phyloP scores from a whole-genome alignment of 1,140 invertebrate species.

The Araneus ventricosus region DNA sequence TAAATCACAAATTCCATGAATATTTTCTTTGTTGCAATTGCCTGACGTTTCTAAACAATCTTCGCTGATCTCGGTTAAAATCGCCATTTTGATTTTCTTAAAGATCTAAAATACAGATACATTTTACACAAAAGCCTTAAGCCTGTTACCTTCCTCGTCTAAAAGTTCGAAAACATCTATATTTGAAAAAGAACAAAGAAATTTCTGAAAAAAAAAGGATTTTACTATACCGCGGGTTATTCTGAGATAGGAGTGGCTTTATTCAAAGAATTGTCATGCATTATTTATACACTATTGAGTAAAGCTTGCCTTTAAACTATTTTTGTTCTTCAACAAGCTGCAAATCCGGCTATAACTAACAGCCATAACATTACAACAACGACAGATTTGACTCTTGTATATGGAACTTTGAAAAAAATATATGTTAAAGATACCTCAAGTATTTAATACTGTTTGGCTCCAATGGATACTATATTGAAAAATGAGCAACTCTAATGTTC shows the following conservation, averaged over 20 bases:
- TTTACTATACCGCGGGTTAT: background rate
- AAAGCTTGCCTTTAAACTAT: background rate
- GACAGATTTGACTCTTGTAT: background rate
- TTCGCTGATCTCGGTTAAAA: no score
- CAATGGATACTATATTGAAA: background rate
- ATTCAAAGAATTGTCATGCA: background rate
- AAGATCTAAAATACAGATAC: no score
- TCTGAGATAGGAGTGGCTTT: background rate
- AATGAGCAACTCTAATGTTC: background rate
- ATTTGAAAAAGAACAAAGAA: background rate
- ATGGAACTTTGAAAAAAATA: background rate
- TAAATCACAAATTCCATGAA: no score
- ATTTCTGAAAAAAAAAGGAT: background rate
- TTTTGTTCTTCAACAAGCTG: background rate
- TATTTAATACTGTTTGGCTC: background rate
- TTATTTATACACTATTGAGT: background rate
- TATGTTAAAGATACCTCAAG: background rate
- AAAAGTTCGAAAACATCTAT: background rate
- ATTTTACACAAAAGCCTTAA: no score
- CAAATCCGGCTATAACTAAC: constrained; percentile 12
- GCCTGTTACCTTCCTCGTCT: background rate
- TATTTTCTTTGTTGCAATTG: no score
- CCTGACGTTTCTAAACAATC: no score
- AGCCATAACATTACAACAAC: background rate
- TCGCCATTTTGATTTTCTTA: no score